phyloP scores from a whole-genome alignment of 2,888 invertebrate genomes.

The Unio pictorum region DNA sequence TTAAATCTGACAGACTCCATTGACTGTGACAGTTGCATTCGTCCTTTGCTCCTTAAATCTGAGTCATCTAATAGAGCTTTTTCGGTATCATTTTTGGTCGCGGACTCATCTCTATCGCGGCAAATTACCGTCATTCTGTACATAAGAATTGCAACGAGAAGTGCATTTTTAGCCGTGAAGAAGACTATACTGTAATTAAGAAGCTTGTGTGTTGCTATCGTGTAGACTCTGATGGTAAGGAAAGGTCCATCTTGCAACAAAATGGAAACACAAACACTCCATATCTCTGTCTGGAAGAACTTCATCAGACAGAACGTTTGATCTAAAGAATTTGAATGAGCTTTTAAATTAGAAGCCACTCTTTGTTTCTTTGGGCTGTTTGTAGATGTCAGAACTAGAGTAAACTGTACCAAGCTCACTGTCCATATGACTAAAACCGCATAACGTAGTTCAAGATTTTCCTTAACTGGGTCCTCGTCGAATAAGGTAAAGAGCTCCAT shows the following conservation, averaged over 20 bases:
- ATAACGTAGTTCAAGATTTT: conserved; percentile 75
- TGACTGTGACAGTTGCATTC: too few relatives aligned
- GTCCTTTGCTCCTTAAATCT: too few relatives aligned
- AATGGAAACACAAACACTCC: conserved; percentile 72
- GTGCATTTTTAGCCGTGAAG: conserved; percentile 57
- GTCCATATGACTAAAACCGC: conserved; percentile 64
- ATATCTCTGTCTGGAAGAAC: conserved; percentile 67
- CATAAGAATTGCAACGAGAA: conserved; percentile 43
- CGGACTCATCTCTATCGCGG: conserved; percentile 10
- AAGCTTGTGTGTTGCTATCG: conserved; percentile 84
- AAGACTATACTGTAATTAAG: conserved; percentile 62
- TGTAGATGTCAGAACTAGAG: conserved; percentile 73
- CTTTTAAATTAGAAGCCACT: conserved; percentile 11
- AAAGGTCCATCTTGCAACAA: conserved; percentile 53
- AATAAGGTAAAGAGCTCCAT: conserved; percentile 56
- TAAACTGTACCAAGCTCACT: conserved; percentile 63
- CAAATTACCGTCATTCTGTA: conserved; percentile 44
- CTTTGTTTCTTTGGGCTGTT: conserved; percentile 40
- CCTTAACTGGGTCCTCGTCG: conserved; percentile 42
- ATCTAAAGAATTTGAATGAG: conserved; percentile 8
- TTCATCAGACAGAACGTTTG: conserved; percentile 13
- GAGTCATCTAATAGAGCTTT: too few relatives aligned
- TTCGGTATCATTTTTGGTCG: too few relatives aligned
- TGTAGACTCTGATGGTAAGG: conserved; percentile 75
- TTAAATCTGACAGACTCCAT: too few relatives aligned